Evolutionary conservation across 2,113 vertebrate species (phyloP).

Genomic region (Hemichromis elongatus): DNA sequence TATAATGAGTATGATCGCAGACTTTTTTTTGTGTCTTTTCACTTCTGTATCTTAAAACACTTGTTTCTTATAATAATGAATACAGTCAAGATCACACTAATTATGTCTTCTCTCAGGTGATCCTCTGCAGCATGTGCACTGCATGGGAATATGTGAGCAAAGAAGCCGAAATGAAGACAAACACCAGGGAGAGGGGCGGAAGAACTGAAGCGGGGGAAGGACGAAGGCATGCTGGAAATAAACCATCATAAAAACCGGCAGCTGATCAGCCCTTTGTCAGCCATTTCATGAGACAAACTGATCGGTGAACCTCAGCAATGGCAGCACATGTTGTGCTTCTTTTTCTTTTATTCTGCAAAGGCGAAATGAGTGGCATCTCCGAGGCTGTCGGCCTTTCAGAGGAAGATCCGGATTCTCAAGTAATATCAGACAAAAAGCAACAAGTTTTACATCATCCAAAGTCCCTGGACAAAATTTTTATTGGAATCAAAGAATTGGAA

Average conservation of each 20-base stretch:
- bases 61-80: slow-evolving; percentile 21
- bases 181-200: background rate
- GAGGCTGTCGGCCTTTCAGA: background rate
- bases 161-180: background rate
- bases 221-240: background rate
- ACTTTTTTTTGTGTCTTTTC: background rate
- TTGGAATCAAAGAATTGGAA: background rate
- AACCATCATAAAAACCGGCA: background rate
- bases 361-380: slow-evolving; percentile 2
- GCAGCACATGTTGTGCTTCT: slow-evolving; percentile 33
- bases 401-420: background rate
- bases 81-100: slow-evolving; percentile 4
- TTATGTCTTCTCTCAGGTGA: slow-evolving; percentile 47
- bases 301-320: slow-evolving; percentile 15
- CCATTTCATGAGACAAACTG: background rate
- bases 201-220: background rate
- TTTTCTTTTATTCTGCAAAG: slow-evolving; percentile 36
- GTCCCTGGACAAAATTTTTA: background rate
- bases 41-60: background rate
- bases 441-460: slow-evolving; percentile 6
- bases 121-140: background rate
- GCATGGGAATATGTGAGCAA: background rate
- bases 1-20: slow-evolving; percentile 3
- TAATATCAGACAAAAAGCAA: background rate
- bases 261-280: background rate